Conservation (phyloP, 2,888 invertebrate genomes). For the Platerodrilus igneus region DNA sequence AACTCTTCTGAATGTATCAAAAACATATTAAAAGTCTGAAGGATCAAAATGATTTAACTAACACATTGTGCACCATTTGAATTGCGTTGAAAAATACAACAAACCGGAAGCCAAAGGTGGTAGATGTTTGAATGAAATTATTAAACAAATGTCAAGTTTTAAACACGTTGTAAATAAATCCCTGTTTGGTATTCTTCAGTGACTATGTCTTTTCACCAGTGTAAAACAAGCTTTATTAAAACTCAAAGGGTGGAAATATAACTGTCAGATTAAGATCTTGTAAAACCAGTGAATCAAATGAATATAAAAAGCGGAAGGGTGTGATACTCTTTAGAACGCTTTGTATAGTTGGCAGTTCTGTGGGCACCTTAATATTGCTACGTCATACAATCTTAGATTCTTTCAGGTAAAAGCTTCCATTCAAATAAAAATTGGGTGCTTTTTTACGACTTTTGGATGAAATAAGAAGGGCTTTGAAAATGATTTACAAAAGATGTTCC, state of each 20-base stretch:
- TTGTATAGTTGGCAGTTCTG: slow-evolving; percentile 29
- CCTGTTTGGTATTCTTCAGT: no score
- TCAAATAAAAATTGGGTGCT: no score
- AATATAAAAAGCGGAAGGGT: slow-evolving; percentile 26
- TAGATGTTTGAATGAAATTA: slow-evolving; percentile 28
- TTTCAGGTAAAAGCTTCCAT: no score
- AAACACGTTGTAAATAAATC: no score
- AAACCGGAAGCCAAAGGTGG: slow-evolving; percentile 35
- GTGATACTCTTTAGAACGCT: slow-evolving; percentile 28
- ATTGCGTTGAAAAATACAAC: slow-evolving; percentile 25
- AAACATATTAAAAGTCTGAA: slow-evolving; percentile 16
- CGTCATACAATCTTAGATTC: no score
- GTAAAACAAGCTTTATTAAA: slow-evolving; percentile 16
- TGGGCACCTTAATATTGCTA: slow-evolving; percentile 29
- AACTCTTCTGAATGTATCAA: slow-evolving; percentile 18
- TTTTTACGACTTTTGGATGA: no score
- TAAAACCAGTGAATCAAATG: slow-evolving; percentile 30
- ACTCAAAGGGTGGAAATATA: slow-evolving; percentile 31
- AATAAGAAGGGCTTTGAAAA: no score
- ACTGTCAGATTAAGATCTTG: slow-evolving; percentile 35
- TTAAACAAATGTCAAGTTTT: slow-evolving; percentile 22
- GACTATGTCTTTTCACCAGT: slow-evolving; percentile 7
- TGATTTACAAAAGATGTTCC: no score
- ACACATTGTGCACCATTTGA: slow-evolving; percentile 15
- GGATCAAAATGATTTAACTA: slow-evolving; percentile 15